Evolutionary conservation across 2,113 vertebrate genomes (phyloP), one percentile per base, ranked within the genome.

Genomic region (Perccottus glenii): DNA sequence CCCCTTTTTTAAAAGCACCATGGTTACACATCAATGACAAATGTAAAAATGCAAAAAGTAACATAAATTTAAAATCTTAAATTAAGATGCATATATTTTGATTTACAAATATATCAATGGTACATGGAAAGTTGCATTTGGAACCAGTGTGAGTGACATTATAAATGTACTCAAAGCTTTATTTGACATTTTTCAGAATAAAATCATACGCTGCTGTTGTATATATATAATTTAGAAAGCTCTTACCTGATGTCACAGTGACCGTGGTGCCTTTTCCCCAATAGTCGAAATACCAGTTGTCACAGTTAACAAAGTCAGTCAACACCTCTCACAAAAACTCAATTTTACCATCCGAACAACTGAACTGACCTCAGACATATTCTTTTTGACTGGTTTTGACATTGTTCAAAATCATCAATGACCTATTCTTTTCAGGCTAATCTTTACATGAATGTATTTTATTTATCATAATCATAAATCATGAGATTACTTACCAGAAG

Each of bases 401-500:
- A 27, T 27, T 27, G 19, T 27, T 27, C 1, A 27, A 27, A 27
- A 27, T 27, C 19, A 27, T 3, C 19, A 27, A 27, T 16, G 11
- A 36, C 3, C 38, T 5, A 0, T 57, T 55, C 5, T 32, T 36
- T 38, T 19, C 44, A 16, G 19, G 9, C n/a, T 0, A 6, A 49
- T 40, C n/a, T 2, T 27, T 0, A 56, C 57, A 8, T 36, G 3
- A 3, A 60, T 56, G 33, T 45, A 0, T 12, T 36, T 38, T 0
- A 44, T 10, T 5, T 35, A 46, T 77, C 11, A 45, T 36, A 72
- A 53, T 47, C 2, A 14, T 27, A 27, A 27, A 27, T 27, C 19
- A 78, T 15, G 10, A n/a, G 4, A 45, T 60, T 4, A 70, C 85
- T 80, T 88, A 92, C 90, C 90, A 74, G 87, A 82, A 19, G 86